Base-by-base conservation (phyloP, 2,113 vertebrate genomes). In the Solea solea region DNA sequence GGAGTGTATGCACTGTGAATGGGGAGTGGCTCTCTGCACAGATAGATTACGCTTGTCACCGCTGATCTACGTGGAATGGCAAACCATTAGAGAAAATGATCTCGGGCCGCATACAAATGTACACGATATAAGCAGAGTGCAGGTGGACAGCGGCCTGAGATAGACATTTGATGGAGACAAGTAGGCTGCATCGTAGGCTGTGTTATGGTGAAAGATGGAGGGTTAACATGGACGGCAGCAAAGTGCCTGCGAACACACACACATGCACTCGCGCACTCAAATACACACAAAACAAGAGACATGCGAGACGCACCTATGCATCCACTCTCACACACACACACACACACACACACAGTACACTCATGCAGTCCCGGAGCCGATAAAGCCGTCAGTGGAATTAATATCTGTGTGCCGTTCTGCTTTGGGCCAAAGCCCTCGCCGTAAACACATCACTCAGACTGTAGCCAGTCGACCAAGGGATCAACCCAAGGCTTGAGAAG, bases 371-470 rank as follows among this genome's bases (percentile, higher is more conserved):
- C 71, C 64, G 74, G 51, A 79, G 89, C 74, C 88, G 78, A 89
- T 89, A 78, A 84, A 88, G 71, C 77, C 56, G 65, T 81, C 82
- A 68, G 56, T 72, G 50, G 83, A 87, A 88, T 88, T 80, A 89
- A 85, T 82, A 82, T 79, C 58, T 80, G 66, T 83, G 70, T 78
- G 75, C 78, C 68, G 55, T 49, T 60, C 74, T 58, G 85, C 73
- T 69, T 68, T 76, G 68, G 81, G 73, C 76, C 61, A 60, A 73
- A 82, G 75, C 55, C 74, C 50, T 74, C 27, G 50, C 77, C 28
- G 16, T 83, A 89, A 90, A 91, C 82, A 89, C 75, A 90, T 91
- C 86, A 86, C 73, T 90, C 86, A 81, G 62, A 55, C 50, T 34
- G 70, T 5, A 86, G 65, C 66, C 64, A 81, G 70, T 64, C 12